Conservation (phyloP, 2,113 vertebrate genomes). For the Crotalus viridis region DNA sequence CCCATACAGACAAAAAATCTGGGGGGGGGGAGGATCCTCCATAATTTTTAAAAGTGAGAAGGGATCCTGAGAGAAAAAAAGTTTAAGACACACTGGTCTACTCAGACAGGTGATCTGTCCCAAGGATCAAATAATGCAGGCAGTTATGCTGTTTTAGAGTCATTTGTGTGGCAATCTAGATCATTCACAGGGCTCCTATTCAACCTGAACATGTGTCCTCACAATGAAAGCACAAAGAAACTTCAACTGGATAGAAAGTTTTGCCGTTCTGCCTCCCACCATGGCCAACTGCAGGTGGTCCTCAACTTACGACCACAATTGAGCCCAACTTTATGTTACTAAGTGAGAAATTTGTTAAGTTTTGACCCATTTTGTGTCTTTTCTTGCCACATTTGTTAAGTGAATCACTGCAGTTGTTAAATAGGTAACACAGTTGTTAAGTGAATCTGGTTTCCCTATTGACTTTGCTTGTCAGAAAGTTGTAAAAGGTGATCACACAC, state of each 20-base stretch:
- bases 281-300: background rate
- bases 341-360: too few species aligned
- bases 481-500: too few species aligned
- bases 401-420: too few species aligned
- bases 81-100: background rate
- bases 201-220: background rate
- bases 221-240: background rate
- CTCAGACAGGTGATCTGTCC: background rate
- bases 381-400: too few species aligned
- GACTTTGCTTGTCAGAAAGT: too few species aligned
- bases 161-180: background rate
- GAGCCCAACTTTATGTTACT: too few species aligned
- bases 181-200: background rate
- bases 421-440: too few species aligned
- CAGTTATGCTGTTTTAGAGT: too few species aligned
- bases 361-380: too few species aligned
- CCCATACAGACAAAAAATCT: too few species aligned
- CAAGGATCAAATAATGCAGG: background rate
- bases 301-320: too few species aligned
- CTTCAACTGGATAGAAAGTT: background rate
- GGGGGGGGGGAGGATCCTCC: background rate
- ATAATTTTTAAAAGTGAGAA: background rate
- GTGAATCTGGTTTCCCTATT: too few species aligned
- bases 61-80: background rate
- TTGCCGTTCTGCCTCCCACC: background rate